Evolutionary conservation across 64 coral and sea anemone genomes (phyloP).

Genomic region (Porites australiensis): DNA sequence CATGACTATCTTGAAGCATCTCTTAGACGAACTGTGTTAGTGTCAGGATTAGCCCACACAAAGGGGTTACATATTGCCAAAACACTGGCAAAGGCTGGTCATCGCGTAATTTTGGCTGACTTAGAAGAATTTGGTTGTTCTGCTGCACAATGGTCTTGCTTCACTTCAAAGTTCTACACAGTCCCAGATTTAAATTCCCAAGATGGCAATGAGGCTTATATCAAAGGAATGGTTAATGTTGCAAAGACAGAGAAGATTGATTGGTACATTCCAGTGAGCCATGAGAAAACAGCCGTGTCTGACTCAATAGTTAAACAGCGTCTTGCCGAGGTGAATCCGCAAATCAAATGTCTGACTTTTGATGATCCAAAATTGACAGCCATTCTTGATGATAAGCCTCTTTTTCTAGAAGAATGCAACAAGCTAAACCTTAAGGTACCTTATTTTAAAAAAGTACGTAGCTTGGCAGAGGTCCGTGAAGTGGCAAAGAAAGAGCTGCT

Average conservation of each 20-base stretch:
- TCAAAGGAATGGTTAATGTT: conserved; percentile 56
- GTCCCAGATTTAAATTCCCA: conserved; percentile 42
- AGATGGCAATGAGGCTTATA: conserved; percentile 41
- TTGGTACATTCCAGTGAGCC: conserved; percentile 78
- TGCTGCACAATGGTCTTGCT: conserved; percentile 55
- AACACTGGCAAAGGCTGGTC: conserved; percentile 53
- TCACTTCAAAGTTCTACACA: conserved; percentile 30
- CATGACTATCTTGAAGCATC: neutral
- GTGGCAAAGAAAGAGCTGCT: conserved; percentile 25
- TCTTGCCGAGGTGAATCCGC: conserved; percentile 28
- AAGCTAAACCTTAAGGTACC: conserved; percentile 39
- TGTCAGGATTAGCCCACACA: conserved; percentile 35
- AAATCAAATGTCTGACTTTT: conserved; percentile 56
- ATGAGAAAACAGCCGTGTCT: conserved; percentile 20
- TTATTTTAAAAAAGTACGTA: conserved; percentile 11
- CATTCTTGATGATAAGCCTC: conserved; percentile 48
- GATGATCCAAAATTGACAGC: conserved; percentile 38
- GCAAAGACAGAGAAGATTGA: conserved; percentile 64
- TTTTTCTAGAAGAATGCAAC: conserved; percentile 45
- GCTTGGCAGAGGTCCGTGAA: conserved; percentile 17
- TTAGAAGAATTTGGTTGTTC: conserved; percentile 28
- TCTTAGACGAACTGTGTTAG: conserved; percentile 59
- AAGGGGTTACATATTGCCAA: conserved; percentile 49
- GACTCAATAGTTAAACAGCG: conserved; percentile 48
- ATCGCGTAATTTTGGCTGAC: conserved; percentile 56